These are phyloP conservation scores for Lycaon pictus DNA, from an alignment of 2,113 vertebrate species.

Conservation along the genomic window DNA sequence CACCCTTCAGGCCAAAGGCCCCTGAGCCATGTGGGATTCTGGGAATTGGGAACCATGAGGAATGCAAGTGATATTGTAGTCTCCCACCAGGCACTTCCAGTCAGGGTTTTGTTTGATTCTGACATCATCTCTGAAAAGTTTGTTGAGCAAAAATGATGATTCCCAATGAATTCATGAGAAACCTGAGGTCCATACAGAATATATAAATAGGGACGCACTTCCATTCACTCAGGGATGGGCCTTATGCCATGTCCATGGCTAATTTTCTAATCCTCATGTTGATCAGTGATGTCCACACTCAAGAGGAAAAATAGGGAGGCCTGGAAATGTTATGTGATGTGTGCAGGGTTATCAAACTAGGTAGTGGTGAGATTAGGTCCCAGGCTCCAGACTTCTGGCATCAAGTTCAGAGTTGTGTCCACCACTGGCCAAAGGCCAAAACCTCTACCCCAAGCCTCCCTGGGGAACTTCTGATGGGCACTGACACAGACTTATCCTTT, in stretches of 20 bases:
- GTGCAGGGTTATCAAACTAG: not conserved
- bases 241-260: too few species aligned
- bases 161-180: not conserved
- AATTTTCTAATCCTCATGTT: not conserved
- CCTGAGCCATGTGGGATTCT: not conserved
- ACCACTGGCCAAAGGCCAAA: not conserved
- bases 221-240: not conserved
- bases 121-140: not conserved
- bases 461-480: not conserved
- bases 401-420: not conserved
- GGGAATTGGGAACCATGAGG: not conserved
- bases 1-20: not conserved
- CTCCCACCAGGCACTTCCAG: too few species aligned
- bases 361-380: not conserved
- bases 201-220: not conserved
- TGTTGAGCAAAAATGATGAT: not conserved
- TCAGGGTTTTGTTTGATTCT: not conserved
- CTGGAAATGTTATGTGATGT: not conserved
- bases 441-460: not conserved
- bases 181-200: not conserved
- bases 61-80: accelerated
- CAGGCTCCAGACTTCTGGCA: not conserved
- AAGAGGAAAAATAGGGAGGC: not conserved
- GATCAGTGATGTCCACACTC: not conserved
- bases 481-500: not conserved